These are phyloP conservation scores for Galleria mellonella DNA, from an alignment of 1,140 invertebrate genomes.

Conservation along the genomic window DNA sequence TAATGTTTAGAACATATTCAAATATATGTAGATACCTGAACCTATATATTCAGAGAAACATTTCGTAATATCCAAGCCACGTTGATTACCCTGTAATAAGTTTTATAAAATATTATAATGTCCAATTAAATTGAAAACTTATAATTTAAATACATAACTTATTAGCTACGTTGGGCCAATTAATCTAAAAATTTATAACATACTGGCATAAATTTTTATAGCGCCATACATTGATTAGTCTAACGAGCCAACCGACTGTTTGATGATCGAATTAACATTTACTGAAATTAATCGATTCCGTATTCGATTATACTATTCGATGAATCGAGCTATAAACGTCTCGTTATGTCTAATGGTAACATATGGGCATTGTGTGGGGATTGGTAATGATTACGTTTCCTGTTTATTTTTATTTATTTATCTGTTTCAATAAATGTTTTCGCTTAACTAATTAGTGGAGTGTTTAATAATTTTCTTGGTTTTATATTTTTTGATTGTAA, in stretches of 20 bases:
- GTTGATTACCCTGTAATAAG: not conserved
- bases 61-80: too few species aligned
- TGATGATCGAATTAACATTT: constrained; percentile 59
- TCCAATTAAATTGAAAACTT: constrained; percentile 45
- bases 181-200: constrained; percentile 40
- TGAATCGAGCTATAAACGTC: constrained; percentile 52
- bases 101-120: constrained; percentile 25
- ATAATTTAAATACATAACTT: constrained; percentile 36
- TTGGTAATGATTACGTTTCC: constrained; percentile 38
- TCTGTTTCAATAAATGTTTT: constrained; percentile 8
- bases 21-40: too few species aligned
- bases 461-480: too few species aligned
- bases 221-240: constrained; percentile 56
- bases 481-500: too few species aligned
- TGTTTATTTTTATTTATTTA: constrained; percentile 45
- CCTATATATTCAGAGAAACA: too few species aligned
- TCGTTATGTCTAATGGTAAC: constrained; percentile 60
- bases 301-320: constrained; percentile 34
- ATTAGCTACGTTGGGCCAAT: constrained; percentile 23
- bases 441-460: too few species aligned
- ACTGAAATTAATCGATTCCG: constrained; percentile 59
- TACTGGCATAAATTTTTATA: constrained; percentile 46
- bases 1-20: too few species aligned
- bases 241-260: constrained; percentile 51
- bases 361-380: constrained; percentile 49